Base-by-base conservation (phyloP, 2,113 vertebrate genomes). In the Callionymus lyra region DNA sequence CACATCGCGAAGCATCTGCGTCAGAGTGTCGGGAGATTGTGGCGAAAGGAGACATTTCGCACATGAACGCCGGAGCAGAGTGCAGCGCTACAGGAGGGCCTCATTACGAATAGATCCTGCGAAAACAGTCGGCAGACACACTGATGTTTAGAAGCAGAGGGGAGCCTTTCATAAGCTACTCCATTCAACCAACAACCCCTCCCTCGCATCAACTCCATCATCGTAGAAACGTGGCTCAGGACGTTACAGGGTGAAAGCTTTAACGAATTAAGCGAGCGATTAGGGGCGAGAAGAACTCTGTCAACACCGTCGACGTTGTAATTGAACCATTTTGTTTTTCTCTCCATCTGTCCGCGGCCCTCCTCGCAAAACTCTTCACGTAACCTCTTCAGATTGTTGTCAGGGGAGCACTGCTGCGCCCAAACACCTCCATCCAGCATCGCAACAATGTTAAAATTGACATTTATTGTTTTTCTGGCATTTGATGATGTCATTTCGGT, bases 261-360 rank as follows among this genome's bases (percentile, higher is more conserved):
- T 61, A 59, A 72, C 59, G 72, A 77, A 84, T 81, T 70, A 72
- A 68, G 71, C 63, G 63, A 69, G 73, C 77, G 73, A 82, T 84
- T 79, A 79, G 72, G 59, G 57, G 55, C 75, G 76, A 76, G 63
- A 81, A 70, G 73, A 68, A 69, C 63, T 74, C 53, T n/a, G n/a
- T n/a, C n/a, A n/a, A n/a, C n/a, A n/a, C 21, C 35, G 49, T 34
- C 49, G 56, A 44, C 48, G 68, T 74, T 65, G 71, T 67, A 61
- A 72, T 60, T 67, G 59, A 65, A 69, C 52, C 49, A 68, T 63
- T 51, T 59, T 53, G 46, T 64, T 55, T 50, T 50, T 57, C 49
- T 52, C 49, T 55, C 65, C 53, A 62, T 65, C 50, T 63, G 51
- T 53, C 56, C 67, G 41, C 34, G 36, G 58, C 50, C 27, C 21